Evolutionary conservation across 2,888 invertebrate species (phyloP).

Genomic region (Drosophila villosipedis): DNA sequence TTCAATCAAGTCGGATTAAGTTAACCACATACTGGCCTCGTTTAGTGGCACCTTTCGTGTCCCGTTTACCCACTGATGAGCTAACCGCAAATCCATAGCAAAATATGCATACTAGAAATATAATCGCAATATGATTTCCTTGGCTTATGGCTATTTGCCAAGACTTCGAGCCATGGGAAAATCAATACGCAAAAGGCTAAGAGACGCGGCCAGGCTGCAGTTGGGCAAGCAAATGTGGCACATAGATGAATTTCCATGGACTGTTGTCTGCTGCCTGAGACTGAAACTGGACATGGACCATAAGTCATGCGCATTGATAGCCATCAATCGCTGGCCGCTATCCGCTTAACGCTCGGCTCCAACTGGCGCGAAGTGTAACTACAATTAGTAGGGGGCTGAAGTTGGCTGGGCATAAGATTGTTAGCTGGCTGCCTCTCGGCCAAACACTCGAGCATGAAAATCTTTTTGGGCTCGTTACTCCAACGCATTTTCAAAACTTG

Average conservation of each 20-base stretch:
- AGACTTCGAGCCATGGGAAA: conserved; percentile 64
- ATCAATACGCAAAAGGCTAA: conserved; percentile 59
- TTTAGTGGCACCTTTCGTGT: conserved; percentile 34
- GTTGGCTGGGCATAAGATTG: conserved; percentile 22
- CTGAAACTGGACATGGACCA: conserved; percentile 52
- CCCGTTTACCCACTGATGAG: conserved; percentile 36
- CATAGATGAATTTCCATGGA: conserved; percentile 66
- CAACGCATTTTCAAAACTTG: conserved; percentile 78
- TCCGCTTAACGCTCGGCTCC: conserved; percentile 58
- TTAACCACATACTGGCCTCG: conserved; percentile 45
- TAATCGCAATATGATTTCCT: conserved; percentile 50
- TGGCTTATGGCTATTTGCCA: conserved; percentile 67
- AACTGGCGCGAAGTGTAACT: conserved; percentile 73
- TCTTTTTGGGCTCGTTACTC: conserved; percentile 68
- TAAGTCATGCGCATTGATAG: conserved; percentile 80
- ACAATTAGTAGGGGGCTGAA: conserved; percentile 73
- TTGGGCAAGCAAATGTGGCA: conserved; percentile 60
- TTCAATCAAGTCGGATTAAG: conserved; percentile 51
- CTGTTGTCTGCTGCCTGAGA: conserved; percentile 14
- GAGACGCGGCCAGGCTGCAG: conserved; percentile 9
- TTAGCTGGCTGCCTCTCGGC: conserved; percentile 47
- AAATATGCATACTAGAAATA: conserved; percentile 24
- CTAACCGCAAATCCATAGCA: conserved; percentile 24
- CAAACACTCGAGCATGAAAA: conserved; percentile 62
- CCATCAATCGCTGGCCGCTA: conserved; percentile 74